Evolutionary conservation across 2,113 vertebrate genomes (phyloP), one percentile per base, ranked within the genome.

Genomic region (Colistium nudipinnis): DNA sequence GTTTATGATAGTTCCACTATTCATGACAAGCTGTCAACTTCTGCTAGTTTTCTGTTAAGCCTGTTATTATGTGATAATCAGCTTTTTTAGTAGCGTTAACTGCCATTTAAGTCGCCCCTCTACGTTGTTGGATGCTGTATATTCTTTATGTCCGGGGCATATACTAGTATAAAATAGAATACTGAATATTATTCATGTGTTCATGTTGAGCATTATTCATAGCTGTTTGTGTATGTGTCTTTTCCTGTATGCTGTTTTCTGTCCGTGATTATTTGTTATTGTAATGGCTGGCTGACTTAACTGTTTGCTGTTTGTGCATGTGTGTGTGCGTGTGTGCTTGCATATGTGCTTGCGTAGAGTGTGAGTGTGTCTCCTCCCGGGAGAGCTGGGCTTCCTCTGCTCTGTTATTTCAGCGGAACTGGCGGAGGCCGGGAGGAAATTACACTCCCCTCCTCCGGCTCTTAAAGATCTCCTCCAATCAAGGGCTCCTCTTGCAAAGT

Each of bases 401-500:
- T 84, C 87, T 93, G 92, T 93, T 94, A 92, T 94, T 93, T 92
- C 89, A 93, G 91, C 91, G 91, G 92, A 94, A 94, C 92, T 90
- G 83, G 91, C 81, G 88, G 89, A 92, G 92, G 93, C 91, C 76
- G 88, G 89, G 89, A 94, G 93, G 93, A 93, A 93, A 93, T 93
- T 93, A 90, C 92, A 91, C 89, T 93, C 93, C 87, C 88, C 92
- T 92, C 90, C 93, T 93, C 90, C 81, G 86, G 91, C 91, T 93
- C 82, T 82, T 93, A 93, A 93, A 93, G 91, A 91, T 90, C 90
- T 91, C 88, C 80, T 89, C 81, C 85, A 92, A 93, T 93, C 92
- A 91, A 89, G 87, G 85, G 83, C 85, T 90, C 62, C 74, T 73
- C 56, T 85, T 54, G 82, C 83, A 78, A 79, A 82, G 81, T 74